A percentile compares a stretch with the other conserved stretches of the same genome.
Evolutionary conservation across 2,113 vertebrate species (phyloP).

Genomic region (Mustelus asterias): DNA sequence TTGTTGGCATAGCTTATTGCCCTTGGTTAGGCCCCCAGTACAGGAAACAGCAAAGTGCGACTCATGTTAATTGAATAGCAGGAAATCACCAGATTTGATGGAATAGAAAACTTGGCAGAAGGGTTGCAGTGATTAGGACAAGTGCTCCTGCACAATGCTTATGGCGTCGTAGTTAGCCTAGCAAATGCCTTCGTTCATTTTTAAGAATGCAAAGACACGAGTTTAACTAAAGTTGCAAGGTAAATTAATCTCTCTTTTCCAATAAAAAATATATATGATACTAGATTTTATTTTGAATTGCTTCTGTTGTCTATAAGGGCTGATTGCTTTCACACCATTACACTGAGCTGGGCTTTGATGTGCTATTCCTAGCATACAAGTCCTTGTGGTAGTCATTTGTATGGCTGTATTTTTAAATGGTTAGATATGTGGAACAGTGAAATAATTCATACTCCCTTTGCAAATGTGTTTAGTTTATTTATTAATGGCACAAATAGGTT

Average conservation of each 20-base stretch:
- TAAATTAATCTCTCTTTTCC: background rate
- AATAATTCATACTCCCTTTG: too few relatives aligned
- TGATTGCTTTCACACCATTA: background rate
- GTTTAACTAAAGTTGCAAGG: background rate
- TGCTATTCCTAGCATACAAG: background rate
- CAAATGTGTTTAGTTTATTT: too few relatives aligned
- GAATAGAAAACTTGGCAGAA: constrained; percentile 62
- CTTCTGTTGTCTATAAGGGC: background rate
- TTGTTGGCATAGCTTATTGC: constrained; percentile 20
- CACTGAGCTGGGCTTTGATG: background rate
- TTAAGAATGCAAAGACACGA: background rate
- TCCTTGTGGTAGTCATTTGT: background rate
- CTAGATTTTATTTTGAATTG: background rate
- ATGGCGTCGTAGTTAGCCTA: background rate
- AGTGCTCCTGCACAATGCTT: constrained; percentile 41
- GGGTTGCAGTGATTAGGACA: constrained; percentile 46
- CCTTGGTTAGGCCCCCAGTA: constrained; percentile 13
- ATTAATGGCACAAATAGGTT: too few relatives aligned
- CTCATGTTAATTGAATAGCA: constrained; percentile 68
- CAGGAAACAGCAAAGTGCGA: constrained; percentile 47
- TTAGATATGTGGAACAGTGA: background rate
- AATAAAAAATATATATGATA: background rate
- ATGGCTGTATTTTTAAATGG: background rate
- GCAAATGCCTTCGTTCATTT: background rate
- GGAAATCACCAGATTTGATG: constrained; percentile 67